Evolutionary conservation across 2,113 vertebrate species (phyloP).

Genomic region (Forbesichthys papilliferus): DNA sequence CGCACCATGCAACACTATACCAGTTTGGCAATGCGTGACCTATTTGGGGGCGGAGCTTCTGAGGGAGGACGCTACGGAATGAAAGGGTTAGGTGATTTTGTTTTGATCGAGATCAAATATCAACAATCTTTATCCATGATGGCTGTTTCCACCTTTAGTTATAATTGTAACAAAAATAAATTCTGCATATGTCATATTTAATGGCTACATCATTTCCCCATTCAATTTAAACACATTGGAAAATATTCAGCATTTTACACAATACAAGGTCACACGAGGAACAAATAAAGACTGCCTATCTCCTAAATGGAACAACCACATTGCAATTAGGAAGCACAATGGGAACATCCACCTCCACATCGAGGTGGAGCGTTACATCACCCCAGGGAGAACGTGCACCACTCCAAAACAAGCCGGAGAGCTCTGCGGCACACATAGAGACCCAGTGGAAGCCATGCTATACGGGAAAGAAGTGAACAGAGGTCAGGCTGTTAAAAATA

Average conservation of each 20-base stretch:
- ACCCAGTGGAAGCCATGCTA: slow-evolving; percentile 15
- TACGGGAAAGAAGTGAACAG: slow-evolving; percentile 22
- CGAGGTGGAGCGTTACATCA: slow-evolving; percentile 72
- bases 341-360: slow-evolving; percentile 76
- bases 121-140: too few species aligned
- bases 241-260: slow-evolving; percentile 28
- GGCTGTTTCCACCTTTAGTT: too few species aligned
- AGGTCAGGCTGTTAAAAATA: slow-evolving; percentile 37
- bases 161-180: not conserved
- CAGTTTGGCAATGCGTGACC: too few species aligned
- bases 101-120: too few species aligned
- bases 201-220: too few species aligned
- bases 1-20: too few species aligned
- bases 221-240: not conserved
- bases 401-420: slow-evolving; percentile 71
- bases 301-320: slow-evolving; percentile 77
- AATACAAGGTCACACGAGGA: slow-evolving; percentile 34
- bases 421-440: slow-evolving; percentile 37
- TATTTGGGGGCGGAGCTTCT: too few species aligned
- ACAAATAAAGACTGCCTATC: slow-evolving; percentile 62
- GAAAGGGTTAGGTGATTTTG: too few species aligned
- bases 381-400: slow-evolving; percentile 69
- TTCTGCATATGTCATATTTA: too few species aligned
- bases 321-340: slow-evolving; percentile 82
- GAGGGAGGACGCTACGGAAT: too few species aligned